Percentiles rank a stretch among this genome's conserved stretches.
These are phyloP conservation scores for Sinocyclocheilus anophthalmus DNA, from an alignment of 2,113 vertebrate species.

Conservation along the genomic window DNA sequence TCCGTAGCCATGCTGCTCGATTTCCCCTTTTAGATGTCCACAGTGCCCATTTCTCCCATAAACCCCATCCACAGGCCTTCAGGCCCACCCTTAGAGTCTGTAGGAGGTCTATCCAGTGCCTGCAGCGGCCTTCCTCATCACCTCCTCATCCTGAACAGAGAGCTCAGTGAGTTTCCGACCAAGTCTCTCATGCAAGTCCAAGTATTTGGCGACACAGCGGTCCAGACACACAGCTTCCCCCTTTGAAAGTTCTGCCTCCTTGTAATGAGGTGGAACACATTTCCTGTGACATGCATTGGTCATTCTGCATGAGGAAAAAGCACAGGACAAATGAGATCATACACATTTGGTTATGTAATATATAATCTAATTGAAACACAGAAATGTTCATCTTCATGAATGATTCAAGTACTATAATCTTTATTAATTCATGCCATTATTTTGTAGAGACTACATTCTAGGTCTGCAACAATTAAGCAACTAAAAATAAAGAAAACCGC, in stretches of 20 bases:
- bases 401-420: background rate
- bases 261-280: slow-evolving; percentile 93
- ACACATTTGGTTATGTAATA: background rate
- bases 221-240: slow-evolving; percentile 94
- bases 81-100: background rate
- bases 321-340: background rate
- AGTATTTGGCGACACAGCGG: slow-evolving; percentile 95
- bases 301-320: slow-evolving; percentile 78
- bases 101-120: slow-evolving; percentile 68
- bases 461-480: background rate
- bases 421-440: background rate
- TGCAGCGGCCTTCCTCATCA: slow-evolving; percentile 85
- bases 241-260: slow-evolving; percentile 93
- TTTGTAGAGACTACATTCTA: background rate
- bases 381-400: background rate
- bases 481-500: too few species aligned
- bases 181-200: slow-evolving; percentile 93
- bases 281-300: slow-evolving; percentile 95
- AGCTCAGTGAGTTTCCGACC: slow-evolving; percentile 93
- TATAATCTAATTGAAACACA: background rate
- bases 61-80: slow-evolving; percentile 23
- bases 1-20: background rate
- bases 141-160: slow-evolving; percentile 92
- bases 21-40: background rate
- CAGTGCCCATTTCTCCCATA: background rate